phyloP scores from a whole-genome alignment of 2,888 invertebrate species.

The Colletes collaris region DNA sequence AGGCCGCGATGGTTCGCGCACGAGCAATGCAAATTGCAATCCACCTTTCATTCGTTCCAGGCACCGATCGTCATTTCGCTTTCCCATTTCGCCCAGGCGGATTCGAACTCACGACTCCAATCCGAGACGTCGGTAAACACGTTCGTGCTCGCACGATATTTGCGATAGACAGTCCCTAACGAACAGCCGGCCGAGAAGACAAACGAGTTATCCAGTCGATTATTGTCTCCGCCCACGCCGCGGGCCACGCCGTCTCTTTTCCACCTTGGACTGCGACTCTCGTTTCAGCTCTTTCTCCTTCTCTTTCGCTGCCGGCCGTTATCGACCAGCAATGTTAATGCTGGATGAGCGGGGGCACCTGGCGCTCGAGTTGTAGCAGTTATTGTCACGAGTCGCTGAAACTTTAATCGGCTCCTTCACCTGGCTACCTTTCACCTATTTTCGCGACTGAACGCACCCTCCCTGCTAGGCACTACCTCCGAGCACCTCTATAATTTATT shows the following conservation, averaged over 20 bases:
- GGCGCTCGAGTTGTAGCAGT: constrained; percentile 60
- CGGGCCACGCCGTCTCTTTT: constrained; percentile 43
- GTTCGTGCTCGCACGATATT: constrained; percentile 68
- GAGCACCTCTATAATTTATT: no score
- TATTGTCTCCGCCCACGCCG: constrained; percentile 69
- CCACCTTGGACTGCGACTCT: background rate
- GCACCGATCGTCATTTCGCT: constrained; percentile 65
- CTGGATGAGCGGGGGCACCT: constrained; percentile 68
- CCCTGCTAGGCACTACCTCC: no score
- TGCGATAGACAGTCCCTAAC: constrained; percentile 69
- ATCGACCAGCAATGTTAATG: constrained; percentile 70
- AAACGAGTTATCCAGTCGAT: constrained; percentile 72
- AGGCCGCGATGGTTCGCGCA: constrained; percentile 32
- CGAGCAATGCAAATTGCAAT: constrained; percentile 72
- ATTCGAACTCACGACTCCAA: constrained; percentile 68
- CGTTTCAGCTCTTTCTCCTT: constrained; percentile 26
- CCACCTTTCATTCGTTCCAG: constrained; percentile 58
- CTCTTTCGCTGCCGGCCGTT: constrained; percentile 46
- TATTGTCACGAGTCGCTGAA: constrained; percentile 70
- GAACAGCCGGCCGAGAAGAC: constrained; percentile 66
- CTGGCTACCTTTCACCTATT: constrained; percentile 55
- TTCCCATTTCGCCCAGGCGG: constrained; percentile 58
- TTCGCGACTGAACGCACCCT: background rate
- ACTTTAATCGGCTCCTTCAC: constrained; percentile 69
- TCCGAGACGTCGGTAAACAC: constrained; percentile 67